Conservation (phyloP, 2,888 invertebrate species). For the Synanthedon tipuliformis region DNA sequence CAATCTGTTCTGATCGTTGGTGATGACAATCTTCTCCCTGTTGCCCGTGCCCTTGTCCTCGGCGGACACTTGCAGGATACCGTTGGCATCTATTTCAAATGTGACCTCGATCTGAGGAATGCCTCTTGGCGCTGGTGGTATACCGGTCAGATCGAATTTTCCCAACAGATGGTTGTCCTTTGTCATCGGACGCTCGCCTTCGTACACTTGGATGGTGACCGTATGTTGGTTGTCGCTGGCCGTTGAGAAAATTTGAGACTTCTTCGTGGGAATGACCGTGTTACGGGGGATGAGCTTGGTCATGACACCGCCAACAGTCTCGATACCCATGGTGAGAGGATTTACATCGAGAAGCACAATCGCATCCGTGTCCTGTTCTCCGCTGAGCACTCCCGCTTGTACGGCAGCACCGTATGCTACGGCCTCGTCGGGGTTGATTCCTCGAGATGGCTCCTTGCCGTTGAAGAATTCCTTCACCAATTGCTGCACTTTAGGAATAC, state of each 20-base stretch:
- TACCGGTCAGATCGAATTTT: constrained; percentile 97
- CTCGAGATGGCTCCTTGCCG: constrained; percentile 97
- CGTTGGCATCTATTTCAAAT: constrained; percentile 95
- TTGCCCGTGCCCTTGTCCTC: constrained; percentile 99
- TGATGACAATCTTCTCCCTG: constrained; percentile 98
- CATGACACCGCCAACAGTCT: constrained; percentile 99
- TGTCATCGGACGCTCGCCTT: constrained; percentile 99
- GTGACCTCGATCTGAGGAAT: constrained; percentile 96
- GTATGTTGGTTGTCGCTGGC: constrained; percentile 99
- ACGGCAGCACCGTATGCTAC: constrained; percentile 99
- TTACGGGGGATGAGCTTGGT: constrained; percentile 98
- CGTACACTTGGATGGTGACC: constrained; percentile 98
- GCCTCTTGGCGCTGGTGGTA: constrained; percentile 93
- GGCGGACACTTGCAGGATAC: constrained; percentile 95
- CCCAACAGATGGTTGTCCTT: constrained; percentile 99
- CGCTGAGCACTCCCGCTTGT: constrained; percentile 97
- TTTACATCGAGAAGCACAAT: constrained; percentile 97
- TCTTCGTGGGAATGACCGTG: constrained; percentile 99
- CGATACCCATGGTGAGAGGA: constrained; percentile 98
- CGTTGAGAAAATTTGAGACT: constrained; percentile 99
- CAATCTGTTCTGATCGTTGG: constrained; percentile 96
- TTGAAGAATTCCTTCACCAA: constrained; percentile 94
- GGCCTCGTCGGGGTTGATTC: constrained; percentile 99
- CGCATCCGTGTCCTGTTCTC: constrained; percentile 97
- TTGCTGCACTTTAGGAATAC: constrained; percentile 98